Conservation (phyloP, 2,113 vertebrate species). For the Furnarius figulus region DNA sequence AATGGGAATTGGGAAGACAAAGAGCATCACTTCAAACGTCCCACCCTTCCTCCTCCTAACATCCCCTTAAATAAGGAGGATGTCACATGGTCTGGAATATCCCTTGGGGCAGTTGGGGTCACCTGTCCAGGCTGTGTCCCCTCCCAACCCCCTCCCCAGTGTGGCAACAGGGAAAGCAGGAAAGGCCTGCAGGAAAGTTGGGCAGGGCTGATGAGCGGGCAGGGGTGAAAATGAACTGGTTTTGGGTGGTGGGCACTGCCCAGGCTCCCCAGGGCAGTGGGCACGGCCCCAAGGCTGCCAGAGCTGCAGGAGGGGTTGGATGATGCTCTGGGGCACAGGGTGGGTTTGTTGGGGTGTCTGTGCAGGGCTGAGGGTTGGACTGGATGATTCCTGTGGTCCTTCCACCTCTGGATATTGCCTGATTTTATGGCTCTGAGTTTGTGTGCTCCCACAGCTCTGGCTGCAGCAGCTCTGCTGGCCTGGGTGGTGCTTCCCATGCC, state of each 20-base stretch:
- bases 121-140: too few species aligned
- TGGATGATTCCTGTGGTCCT: background rate
- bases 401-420: background rate
- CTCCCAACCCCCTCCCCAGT: background rate
- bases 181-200: too few species aligned
- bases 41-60: too few species aligned
- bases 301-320: background rate
- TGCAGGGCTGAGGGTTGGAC: background rate
- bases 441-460: background rate
- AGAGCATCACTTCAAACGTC: too few species aligned
- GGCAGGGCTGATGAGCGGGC: background rate
- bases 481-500: background rate
- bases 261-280: background rate
- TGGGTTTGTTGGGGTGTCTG: background rate
- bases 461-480: background rate
- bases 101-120: too few species aligned
- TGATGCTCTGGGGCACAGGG: fast-evolving
- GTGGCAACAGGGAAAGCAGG: background rate
- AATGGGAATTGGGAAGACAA: too few species aligned
- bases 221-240: background rate
- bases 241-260: background rate
- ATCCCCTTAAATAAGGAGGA: too few species aligned
- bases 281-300: fast-evolving
- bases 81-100: too few species aligned
- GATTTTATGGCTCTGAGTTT: too few species aligned